Conservation (phyloP, 2,888 invertebrate genomes). For the Troides aeacus region DNA sequence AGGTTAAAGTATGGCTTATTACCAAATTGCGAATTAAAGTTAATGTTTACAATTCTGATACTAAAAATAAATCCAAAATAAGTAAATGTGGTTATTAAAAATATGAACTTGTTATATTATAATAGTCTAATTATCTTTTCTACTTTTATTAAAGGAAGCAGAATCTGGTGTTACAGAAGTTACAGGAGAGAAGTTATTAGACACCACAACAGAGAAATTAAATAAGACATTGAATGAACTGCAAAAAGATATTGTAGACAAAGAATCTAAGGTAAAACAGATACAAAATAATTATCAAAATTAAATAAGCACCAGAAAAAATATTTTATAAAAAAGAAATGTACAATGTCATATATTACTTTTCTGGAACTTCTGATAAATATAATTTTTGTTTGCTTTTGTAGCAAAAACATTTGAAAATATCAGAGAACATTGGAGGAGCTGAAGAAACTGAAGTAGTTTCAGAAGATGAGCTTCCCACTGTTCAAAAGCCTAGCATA, state of each 20-base stretch:
- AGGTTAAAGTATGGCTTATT: too few species aligned
- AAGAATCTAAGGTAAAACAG: background rate
- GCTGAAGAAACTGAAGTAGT: slow-evolving; percentile 92
- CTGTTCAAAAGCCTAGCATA: slow-evolving; percentile 86
- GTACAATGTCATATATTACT: too few species aligned
- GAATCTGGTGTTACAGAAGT: background rate
- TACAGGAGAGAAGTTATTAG: background rate
- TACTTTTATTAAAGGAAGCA: background rate
- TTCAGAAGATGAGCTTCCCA: slow-evolving; percentile 90
- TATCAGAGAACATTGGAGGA: slow-evolving; percentile 52
- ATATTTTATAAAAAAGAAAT: too few species aligned
- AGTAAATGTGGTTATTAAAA: too few species aligned
- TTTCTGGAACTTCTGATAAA: background rate
- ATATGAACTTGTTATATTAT: background rate
- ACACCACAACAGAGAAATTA: background rate
- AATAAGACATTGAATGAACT: background rate
- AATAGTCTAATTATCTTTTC: background rate
- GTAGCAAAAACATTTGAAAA: background rate
- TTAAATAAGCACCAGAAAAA: too few species aligned
- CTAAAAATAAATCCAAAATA: too few species aligned
- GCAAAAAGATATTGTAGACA: background rate
- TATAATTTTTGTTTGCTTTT: background rate
- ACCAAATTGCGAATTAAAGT: too few species aligned
- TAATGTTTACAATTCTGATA: too few species aligned
- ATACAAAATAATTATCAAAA: too few species aligned